Conservation (phyloP, 2,113 vertebrate species). For the Carassius auratus region DNA sequence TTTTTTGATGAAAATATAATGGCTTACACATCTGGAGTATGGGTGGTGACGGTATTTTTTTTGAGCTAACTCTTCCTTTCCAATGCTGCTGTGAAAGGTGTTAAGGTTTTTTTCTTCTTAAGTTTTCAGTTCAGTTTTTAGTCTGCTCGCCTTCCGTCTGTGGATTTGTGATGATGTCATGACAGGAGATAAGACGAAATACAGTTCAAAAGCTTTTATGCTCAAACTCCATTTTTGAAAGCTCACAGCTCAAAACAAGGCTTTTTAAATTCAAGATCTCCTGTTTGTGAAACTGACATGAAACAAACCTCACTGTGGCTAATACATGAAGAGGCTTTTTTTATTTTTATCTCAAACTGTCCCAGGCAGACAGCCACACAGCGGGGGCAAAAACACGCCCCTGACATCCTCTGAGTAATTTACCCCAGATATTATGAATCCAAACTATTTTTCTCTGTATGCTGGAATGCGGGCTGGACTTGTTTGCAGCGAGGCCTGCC, state of each 20-base stretch:
- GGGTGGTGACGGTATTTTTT: neutral
- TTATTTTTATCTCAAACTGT: neutral
- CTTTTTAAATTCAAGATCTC: neutral
- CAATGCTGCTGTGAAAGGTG: neutral
- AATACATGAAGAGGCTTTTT: neutral
- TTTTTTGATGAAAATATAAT: neutral
- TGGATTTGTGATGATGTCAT: neutral
- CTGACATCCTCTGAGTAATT: constrained; percentile 17
- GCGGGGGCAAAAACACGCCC: neutral
- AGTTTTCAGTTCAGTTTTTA: no score
- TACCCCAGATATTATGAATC: constrained; percentile 10
- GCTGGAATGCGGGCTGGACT: neutral
- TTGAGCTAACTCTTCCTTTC: constrained; percentile 4
- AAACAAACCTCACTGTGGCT: neutral
- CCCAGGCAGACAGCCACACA: neutral
- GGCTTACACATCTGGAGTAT: neutral
- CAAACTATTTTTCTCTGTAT: constrained; percentile 12
- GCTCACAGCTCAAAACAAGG: neutral
- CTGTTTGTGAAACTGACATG: neutral
- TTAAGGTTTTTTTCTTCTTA: neutral
- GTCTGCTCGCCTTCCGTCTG: neutral
- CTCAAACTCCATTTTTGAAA: constrained; percentile 5
- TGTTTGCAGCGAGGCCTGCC: constrained; percentile 21
- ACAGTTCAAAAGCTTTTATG: neutral
- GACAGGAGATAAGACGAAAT: neutral